Evolutionary conservation across 2,888 invertebrate genomes (phyloP).

Genomic region (Sminthurides aquaticus): DNA sequence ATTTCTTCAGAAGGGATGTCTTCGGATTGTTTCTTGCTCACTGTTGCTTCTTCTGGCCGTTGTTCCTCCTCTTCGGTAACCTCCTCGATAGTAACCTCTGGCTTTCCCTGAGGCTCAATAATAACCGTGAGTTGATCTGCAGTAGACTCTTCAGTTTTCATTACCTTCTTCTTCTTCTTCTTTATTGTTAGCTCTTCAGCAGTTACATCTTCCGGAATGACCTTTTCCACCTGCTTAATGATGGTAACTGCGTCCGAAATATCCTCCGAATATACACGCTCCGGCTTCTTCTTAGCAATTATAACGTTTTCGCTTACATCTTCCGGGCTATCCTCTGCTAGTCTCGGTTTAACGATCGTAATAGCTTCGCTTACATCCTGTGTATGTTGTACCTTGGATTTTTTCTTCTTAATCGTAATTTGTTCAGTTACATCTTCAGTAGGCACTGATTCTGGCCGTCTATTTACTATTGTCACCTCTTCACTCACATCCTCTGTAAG

Average conservation of each 20-base stretch:
- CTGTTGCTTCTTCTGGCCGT: not conserved
- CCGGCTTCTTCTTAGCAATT: constrained; percentile 41
- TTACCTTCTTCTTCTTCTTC: constrained; percentile 53
- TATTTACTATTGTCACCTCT: constrained; percentile 41
- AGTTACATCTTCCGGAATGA: constrained; percentile 7
- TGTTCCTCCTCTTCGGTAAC: not conserved
- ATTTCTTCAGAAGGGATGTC: constrained; percentile 45
- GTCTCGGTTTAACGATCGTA: not conserved
- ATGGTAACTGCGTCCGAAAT: constrained; percentile 33
- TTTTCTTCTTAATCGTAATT: constrained; percentile 23
- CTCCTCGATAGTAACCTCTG: not conserved
- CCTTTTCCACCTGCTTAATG: not conserved
- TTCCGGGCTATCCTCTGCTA: constrained; percentile 30
- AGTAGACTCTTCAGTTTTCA: constrained; percentile 19
- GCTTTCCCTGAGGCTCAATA: constrained; percentile 39
- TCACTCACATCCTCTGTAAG: constrained; percentile 45
- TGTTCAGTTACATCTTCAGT: constrained; percentile 35
- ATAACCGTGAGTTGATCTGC: constrained; percentile 22
- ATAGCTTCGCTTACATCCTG: constrained; percentile 1
- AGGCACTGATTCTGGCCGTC: constrained; percentile 37
- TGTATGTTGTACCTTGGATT: not conserved
- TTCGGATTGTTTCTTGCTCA: constrained; percentile 45
- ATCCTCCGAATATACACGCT: constrained; percentile 31
- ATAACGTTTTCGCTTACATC: constrained; percentile 44
- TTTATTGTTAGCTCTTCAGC: constrained; percentile 64